Evolutionary conservation across 92 coral and sea anemone genomes (phyloP).

Genomic region (Anthopleura xanthogrammica): DNA sequence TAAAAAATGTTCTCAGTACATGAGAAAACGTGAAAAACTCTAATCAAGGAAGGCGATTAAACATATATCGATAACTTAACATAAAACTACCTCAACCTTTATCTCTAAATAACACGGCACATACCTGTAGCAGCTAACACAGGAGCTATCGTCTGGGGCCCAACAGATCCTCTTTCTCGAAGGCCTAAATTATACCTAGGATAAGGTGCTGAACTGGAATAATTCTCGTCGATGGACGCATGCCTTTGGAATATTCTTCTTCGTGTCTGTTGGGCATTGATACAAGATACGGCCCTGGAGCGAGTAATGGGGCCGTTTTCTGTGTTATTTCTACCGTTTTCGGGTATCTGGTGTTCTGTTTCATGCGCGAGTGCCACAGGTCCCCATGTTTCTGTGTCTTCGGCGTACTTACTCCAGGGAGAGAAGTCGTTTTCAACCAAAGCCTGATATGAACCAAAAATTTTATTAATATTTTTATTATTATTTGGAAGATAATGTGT

Average conservation of each 20-base stretch:
- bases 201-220: conserved; percentile 78
- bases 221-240: conserved; percentile 52
- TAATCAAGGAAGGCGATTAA: no score
- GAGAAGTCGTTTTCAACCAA: conserved; percentile 74
- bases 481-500: no score
- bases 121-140: conserved; percentile 49
- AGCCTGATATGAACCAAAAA: conserved; percentile 18
- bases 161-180: conserved; percentile 30
- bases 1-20: no score
- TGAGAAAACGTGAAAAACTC: no score
- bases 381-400: conserved; percentile 93
- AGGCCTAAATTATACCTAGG: conserved; percentile 44
- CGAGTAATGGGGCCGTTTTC: conserved; percentile 46
- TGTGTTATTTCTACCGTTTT: conserved; percentile 36
- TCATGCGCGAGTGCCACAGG: conserved; percentile 71
- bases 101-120: background rate
- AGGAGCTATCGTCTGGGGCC: conserved; percentile 19
- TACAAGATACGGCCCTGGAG: conserved; percentile 69
- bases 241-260: conserved; percentile 47
- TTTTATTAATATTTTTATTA: background rate
- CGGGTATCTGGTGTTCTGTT: conserved; percentile 49
- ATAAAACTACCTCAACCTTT: no score
- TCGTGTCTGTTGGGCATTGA: conserved; percentile 48
- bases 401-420: conserved; percentile 97
- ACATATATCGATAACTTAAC: no score